Percentiles rank a stretch among this genome's conserved stretches.
Conservation (phyloP, 2,888 invertebrate genomes). For the Cosmia trapezina region DNA sequence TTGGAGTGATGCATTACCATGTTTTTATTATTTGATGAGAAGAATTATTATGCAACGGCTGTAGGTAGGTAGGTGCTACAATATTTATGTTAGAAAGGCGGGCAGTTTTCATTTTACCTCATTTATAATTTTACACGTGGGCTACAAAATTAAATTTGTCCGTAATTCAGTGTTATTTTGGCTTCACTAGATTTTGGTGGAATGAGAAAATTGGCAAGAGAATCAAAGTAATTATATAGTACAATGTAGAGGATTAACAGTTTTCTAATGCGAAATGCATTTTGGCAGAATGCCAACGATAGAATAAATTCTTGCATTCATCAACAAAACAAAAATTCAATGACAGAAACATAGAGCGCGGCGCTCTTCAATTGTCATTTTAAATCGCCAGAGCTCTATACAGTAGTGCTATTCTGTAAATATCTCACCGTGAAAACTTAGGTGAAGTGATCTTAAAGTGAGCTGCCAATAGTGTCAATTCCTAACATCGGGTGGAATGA, state of each 20-base stretch:
- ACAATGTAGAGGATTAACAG: not conserved
- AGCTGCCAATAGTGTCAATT: too few relatives aligned
- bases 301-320: conserved; percentile 24
- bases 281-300: conserved; percentile 28
- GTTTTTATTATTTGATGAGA: conserved; percentile 66
- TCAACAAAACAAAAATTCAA: conserved; percentile 37
- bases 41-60: conserved; percentile 56
- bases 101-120: conserved; percentile 21
- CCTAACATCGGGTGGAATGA: too few relatives aligned
- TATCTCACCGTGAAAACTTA: too few relatives aligned
- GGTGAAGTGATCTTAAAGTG: too few relatives aligned
- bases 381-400: conserved; percentile 38
- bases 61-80: conserved; percentile 34
- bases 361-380: conserved; percentile 52
- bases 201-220: not conserved
- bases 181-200: not conserved
- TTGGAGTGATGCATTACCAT: conserved; percentile 65
- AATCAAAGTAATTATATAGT: not conserved
- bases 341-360: conserved; percentile 38
- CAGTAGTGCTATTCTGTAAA: too few relatives aligned
- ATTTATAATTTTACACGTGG: conserved; percentile 17
- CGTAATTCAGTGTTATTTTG: not conserved
- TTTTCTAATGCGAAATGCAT: conserved; percentile 28
- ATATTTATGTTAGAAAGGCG: conserved; percentile 35
- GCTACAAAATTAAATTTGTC: not conserved